Evolutionary conservation across 2,113 vertebrate genomes (phyloP), one percentile per base, ranked within the genome.

Genomic region (Zingel zingel): DNA sequence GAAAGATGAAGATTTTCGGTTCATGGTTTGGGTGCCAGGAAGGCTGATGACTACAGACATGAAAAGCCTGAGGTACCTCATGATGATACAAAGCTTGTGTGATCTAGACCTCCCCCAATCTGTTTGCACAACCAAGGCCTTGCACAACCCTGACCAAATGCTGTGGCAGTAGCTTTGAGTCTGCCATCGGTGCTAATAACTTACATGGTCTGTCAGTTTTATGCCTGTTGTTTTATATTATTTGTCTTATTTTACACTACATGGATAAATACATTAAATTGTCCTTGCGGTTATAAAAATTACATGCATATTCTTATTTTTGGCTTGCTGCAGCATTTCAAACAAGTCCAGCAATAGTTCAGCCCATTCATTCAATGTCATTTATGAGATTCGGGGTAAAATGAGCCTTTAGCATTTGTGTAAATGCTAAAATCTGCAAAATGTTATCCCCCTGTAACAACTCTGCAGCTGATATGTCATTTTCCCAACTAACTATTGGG

Each of bases 91-190:
- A 76, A 75, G 68, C 73, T 54, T 36, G 62, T 87, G 75, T 86
- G 86, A 88, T 82, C 53, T 66, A 13, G 43, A 74, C 76, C 77
- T 27, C 64, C 61, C 72, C 54, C 27, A 39, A 78, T 77, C 84
- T 86, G 80, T 89, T 87, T 84, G 76, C 57, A 82, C 76, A 84
- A 68, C 81, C 82, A 82, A 79, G 56, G 45, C 82, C 81, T 85
- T 64, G 83, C 74, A 82, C 65, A 87, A 87, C 45, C 63, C 74
- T n/a, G 72, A 77, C 76, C 88, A 84, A 88, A 80, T 33, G 64
- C 66, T 64, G 53, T 67, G 79, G 70, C 88, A 84, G 81, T 47
- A 66, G 71, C 86, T 81, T 61, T 70, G 66, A 82, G 88, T 87
- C 36, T n/a, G 67, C 90, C 83, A 61, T 25, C 23, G 48, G 51